Percentiles rank a stretch among this genome's conserved stretches.
Evolutionary conservation across 2,113 vertebrate genomes (phyloP).

Genomic region (Hypomesus transpacificus): DNA sequence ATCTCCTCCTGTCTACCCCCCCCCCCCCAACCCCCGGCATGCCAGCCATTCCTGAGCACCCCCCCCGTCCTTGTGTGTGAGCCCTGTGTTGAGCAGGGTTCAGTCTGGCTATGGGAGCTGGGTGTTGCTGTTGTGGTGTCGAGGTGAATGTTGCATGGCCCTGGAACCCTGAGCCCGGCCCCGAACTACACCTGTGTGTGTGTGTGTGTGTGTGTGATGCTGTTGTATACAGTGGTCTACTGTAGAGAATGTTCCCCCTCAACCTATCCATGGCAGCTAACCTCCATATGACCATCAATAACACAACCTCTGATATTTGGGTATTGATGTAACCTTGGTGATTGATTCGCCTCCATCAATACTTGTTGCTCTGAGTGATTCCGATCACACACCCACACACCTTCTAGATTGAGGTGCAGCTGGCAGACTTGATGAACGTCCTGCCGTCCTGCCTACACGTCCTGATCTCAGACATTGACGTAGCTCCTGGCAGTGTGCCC

Average conservation of each 20-base stretch:
- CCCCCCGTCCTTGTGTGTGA: neutral
- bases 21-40: no score
- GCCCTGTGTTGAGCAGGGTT: neutral
- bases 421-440: neutral
- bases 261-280: neutral
- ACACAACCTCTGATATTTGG: neutral
- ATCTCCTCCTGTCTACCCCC: neutral
- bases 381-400: neutral
- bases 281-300: neutral
- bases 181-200: neutral
- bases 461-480: no score
- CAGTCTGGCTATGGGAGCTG: neutral
- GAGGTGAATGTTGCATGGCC: neutral
- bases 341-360: slow-evolving; percentile 2
- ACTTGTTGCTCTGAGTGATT: neutral
- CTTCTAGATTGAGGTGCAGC: neutral
- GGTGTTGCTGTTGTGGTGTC: neutral
- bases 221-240: neutral
- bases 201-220: slow-evolving; percentile 20
- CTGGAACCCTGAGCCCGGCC: neutral
- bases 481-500: no score
- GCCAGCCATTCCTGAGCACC: neutral
- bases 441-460: no score
- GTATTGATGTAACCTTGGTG: neutral
- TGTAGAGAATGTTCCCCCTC: neutral